Evolutionary conservation across 1,140 invertebrate species (phyloP), one percentile per base, ranked within the genome.

Genomic region (Colletes latitarsis): DNA sequence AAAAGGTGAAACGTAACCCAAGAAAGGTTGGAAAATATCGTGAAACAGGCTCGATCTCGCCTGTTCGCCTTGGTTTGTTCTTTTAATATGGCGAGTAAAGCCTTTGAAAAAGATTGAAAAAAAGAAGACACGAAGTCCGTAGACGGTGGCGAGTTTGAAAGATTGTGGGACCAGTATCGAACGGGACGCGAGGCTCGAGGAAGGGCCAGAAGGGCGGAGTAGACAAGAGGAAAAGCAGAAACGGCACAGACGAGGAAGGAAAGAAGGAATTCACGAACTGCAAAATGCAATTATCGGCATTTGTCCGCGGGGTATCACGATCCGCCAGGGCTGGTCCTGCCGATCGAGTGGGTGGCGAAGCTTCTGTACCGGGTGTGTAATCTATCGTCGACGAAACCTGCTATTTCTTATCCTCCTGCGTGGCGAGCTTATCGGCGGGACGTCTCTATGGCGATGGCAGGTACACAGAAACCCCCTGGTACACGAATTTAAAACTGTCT

Each of bases 231-330:
- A 76, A 67, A 58, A 71, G 55, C 64, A 82, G 82, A 77, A 82
- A 78, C 70, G 74, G 77, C 83, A 64, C 75, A 76, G 83, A 80
- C 68, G 82, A 82, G 84, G 86, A 89, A 87, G 88, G 88, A 87
- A 91, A 90, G 90, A 82, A 91, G 87, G 88, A 92, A 92, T 92
- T 92, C 91, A 92, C 91, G 89, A 92, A 92, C 91, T 92, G 90
- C 91, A 91, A 92, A 92, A 92, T 88, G 91, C 91, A 92, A 92
- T 92, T 92, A 92, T 92, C 91, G 90, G 89, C 90, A 91, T 92
- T 92, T 92, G 91, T 92, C 92, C 91, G 90, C 89, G 88, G 92
- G 92, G 90, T 92, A 92, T 92, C 92, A 92, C 92, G 92, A 92
- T 92, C 85, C 82, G 75, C 62, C 88, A 83, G 85, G 89, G 82